Evolutionary conservation across 2,113 vertebrate species (phyloP), one percentile per base, ranked within the genome.

Genomic region (Chunga burmeisteri): DNA sequence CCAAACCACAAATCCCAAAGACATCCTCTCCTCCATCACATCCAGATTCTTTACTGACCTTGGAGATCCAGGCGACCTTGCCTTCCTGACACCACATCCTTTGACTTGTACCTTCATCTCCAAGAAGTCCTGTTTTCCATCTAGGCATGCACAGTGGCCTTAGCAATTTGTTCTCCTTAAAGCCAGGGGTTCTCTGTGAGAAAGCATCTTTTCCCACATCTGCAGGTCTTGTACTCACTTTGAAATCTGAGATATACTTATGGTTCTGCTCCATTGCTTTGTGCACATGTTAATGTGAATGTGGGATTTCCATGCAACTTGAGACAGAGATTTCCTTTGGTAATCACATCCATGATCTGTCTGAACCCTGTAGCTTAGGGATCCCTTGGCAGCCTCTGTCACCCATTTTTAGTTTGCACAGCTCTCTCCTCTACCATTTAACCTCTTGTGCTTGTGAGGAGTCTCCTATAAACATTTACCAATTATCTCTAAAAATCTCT

Each of bases 401-500:
- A 74, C 16, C 13, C 38, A 40, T 23, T 84, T 63, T 86, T 19
- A 30, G 16, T 73, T 83, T 90, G 82, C 46, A 46, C 46, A 73
- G 19, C 23, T 63, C 22, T 86, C n/a, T 74, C 34, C n/a, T 59
- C 36, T 82, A 15, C 26, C 30, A 61, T 61, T 79, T 52, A 56
- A 10, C 6, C 49, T 87, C 36, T 65, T 1, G 0, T 18, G 20
- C n/a, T 78, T 1, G 0, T 0, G 2, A 61, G 26, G 6, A 70
- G 4, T 14, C 21, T 74, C 26, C 67, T 68, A 9, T 42, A 78
- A 82, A 47, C 4, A 15, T 81, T 66, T 49, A 18, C 20, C 59
- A 62, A 1, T 42, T 58, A 46, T 47, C 50, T 82, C 44, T 87
- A 38, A 62, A 88, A 66, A 23, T 36, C 30, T 92, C 27, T 88